Evolutionary conservation across 2,113 vertebrate species (phyloP).

Genomic region (Lynx canadensis): DNA sequence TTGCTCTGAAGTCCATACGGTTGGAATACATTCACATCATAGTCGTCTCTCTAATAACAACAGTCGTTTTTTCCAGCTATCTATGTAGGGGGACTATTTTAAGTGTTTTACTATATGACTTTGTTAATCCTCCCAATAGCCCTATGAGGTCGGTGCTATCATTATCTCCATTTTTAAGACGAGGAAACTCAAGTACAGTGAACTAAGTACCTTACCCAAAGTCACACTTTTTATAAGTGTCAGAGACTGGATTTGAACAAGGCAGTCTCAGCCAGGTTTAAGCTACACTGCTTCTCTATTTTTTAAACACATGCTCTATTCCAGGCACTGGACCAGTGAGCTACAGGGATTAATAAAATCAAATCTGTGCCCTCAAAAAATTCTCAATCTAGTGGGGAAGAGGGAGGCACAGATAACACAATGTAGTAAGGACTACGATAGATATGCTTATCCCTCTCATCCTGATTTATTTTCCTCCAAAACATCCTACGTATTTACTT

Average conservation of each 20-base stretch:
- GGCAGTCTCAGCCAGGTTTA: not conserved
- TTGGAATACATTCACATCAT: slow-evolving; percentile 32
- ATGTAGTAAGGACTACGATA: not conserved
- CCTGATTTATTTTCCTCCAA: not conserved
- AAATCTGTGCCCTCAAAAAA: slow-evolving; percentile 18
- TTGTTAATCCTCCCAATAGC: not conserved
- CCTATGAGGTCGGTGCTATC: not conserved
- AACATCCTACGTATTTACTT: not conserved
- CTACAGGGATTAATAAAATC: not conserved
- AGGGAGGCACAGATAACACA: not conserved
- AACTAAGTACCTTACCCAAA: not conserved
- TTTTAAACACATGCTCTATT: slow-evolving; percentile 10
- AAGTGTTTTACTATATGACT: slow-evolving; percentile 1
- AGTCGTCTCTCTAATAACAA: not conserved
- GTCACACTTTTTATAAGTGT: not conserved
- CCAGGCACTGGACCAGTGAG: not conserved
- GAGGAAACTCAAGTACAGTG: not conserved
- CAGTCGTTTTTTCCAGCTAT: not conserved
- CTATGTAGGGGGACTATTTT: not conserved
- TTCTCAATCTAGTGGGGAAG: not conserved
- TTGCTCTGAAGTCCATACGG: not conserved
- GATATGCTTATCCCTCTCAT: not conserved
- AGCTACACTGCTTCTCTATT: not conserved
- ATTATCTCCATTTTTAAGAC: not conserved
- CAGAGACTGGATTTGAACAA: slow-evolving; percentile 8